Conservation (phyloP, 2,888 invertebrate genomes). For the Smittia aterrima region DNA sequence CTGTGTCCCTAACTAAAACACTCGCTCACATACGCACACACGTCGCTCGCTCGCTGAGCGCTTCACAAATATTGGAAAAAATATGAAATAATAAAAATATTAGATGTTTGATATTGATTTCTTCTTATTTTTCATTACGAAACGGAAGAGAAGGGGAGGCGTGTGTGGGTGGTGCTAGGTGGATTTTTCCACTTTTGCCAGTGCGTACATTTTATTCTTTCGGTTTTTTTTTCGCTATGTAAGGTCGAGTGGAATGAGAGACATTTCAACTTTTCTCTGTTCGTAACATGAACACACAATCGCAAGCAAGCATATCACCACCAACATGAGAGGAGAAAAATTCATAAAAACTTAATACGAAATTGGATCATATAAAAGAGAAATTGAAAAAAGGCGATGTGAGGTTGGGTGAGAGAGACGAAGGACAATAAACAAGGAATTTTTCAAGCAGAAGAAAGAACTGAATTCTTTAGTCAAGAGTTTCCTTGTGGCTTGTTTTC, state of each 20-base stretch:
- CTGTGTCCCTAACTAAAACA: not conserved
- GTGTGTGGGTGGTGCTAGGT: constrained; percentile 25
- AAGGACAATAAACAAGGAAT: constrained; percentile 34
- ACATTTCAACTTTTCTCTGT: constrained; percentile 25
- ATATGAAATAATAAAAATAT: constrained; percentile 42
- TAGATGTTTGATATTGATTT: constrained; percentile 41
- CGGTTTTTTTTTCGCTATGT: not conserved
- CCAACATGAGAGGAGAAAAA: constrained; percentile 29
- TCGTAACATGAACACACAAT: constrained; percentile 33
- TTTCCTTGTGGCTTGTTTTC: no score
- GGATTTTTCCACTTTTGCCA: constrained; percentile 33
- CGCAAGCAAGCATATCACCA: constrained; percentile 36
- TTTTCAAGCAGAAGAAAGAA: constrained; percentile 18
- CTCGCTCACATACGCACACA: constrained; percentile 21
- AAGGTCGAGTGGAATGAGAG: constrained; percentile 6
- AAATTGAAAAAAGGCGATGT: constrained; percentile 36
- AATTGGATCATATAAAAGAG: constrained; percentile 40
- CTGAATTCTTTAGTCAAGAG: no score
- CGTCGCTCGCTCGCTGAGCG: not conserved
- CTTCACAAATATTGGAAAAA: constrained; percentile 32
- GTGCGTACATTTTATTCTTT: not conserved
- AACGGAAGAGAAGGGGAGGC: not conserved
- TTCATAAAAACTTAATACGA: constrained; percentile 41
- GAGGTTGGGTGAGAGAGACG: constrained; percentile 4
- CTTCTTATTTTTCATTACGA: constrained; percentile 41